Conservation (phyloP, 2,888 invertebrate genomes). For the Dicroscelio sp. region DNA sequence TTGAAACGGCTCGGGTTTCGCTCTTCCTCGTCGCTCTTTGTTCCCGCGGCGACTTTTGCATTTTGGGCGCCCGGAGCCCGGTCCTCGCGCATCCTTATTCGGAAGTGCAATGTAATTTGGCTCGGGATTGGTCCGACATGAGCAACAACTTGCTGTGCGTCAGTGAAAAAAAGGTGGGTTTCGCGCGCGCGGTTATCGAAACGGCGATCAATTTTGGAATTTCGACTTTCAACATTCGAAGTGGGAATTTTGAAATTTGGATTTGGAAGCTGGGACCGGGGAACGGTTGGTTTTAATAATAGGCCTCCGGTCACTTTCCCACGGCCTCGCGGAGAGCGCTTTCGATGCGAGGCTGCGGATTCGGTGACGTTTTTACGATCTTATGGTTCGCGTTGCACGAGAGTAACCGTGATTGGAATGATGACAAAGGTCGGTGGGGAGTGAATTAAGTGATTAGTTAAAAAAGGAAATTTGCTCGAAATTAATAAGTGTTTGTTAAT, state of each 20-base stretch:
- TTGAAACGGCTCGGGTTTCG: slow-evolving; percentile 2
- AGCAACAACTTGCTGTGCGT: no score
- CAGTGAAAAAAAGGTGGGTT: no score
- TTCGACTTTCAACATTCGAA: no score
- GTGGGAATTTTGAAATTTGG: no score
- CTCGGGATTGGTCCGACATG: no score
- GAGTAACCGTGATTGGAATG: no score
- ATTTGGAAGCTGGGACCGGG: neutral
- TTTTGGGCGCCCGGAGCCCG: neutral
- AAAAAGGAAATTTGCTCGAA: no score
- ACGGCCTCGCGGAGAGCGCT: slow-evolving; percentile 63
- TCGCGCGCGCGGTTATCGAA: no score
- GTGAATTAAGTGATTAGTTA: neutral
- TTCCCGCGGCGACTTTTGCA: slow-evolving; percentile 27
- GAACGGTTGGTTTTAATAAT: slow-evolving; percentile 61
- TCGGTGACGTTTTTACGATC: slow-evolving; percentile 56
- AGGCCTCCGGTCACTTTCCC: slow-evolving; percentile 71
- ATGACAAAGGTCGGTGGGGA: neutral
- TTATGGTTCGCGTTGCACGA: neutral
- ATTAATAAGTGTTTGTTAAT: no score
- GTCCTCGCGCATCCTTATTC: neutral
- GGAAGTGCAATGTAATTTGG: no score
- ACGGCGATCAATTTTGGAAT: no score
- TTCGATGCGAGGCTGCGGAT: slow-evolving; percentile 35
- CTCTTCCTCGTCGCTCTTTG: slow-evolving; percentile 34